phyloP scores from a whole-genome alignment of 2,888 invertebrate genomes.

The Nephrotoma flavescens region DNA sequence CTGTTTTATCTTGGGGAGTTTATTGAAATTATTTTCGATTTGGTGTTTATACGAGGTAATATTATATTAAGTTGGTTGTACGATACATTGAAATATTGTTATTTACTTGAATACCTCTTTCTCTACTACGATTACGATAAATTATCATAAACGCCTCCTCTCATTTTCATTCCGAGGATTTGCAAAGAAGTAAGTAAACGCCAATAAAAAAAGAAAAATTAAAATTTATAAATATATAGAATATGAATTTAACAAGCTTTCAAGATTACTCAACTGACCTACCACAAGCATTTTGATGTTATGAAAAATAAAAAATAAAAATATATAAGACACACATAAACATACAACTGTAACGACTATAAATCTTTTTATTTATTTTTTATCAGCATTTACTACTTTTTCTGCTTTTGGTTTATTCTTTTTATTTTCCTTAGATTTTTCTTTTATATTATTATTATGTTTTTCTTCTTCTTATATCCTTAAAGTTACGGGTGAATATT shows the following conservation, averaged over 20 bases:
- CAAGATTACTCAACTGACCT: slow-evolving; percentile 5
- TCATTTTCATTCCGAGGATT: not conserved
- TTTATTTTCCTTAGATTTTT: slow-evolving; percentile 2
- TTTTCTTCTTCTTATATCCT: not conserved
- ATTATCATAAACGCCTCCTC: not conserved
- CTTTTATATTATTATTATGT: not conserved
- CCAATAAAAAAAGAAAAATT: not conserved
- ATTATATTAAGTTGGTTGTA: not conserved
- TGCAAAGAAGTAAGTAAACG: not conserved
- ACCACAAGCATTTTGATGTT: slow-evolving; percentile 4
- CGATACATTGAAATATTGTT: not conserved
- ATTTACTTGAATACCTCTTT: not conserved
- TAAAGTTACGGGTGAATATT: not conserved
- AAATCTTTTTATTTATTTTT: slow-evolving; percentile 6
- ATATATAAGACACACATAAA: slow-evolving; percentile 1
- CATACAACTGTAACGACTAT: slow-evolving; percentile 5
- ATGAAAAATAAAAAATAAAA: not conserved
- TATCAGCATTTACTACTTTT: slow-evolving; percentile 5
- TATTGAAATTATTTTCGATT: not conserved
- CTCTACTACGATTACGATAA: no score
- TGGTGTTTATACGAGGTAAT: not conserved
- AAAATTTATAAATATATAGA: not conserved
- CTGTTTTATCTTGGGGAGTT: not conserved
- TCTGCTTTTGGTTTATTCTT: slow-evolving; percentile 1
- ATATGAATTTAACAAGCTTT: slow-evolving; percentile 4